Percentiles rank a stretch among this genome's conserved stretches.
phyloP scores from a whole-genome alignment of 2,797 vertebrate genomes.

The Sebastes baramenuke region DNA sequence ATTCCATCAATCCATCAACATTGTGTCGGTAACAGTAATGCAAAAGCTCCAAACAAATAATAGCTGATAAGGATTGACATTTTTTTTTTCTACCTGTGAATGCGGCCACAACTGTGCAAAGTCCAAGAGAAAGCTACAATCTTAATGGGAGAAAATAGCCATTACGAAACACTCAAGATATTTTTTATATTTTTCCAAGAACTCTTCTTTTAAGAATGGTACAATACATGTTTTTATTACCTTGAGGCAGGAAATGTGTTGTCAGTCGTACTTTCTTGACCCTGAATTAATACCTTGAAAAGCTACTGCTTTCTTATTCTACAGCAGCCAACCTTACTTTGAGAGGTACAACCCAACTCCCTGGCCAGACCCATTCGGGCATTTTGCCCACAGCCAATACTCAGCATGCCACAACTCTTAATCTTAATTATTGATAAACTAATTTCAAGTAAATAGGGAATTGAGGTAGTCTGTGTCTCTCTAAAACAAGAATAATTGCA shows the following conservation, averaged over 20 bases:
- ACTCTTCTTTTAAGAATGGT: neutral
- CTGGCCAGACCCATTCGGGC: neutral
- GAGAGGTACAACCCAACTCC: neutral
- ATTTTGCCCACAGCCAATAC: constrained; percentile 13
- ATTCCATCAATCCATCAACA: constrained; percentile 2
- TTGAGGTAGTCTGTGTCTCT: neutral
- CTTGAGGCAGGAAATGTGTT: neutral
- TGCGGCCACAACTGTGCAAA: neutral
- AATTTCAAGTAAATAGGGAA: constrained; percentile 15
- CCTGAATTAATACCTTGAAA: neutral
- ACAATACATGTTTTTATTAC: neutral
- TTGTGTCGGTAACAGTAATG: neutral
- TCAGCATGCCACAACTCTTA: constrained; percentile 8
- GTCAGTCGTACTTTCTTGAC: neutral
- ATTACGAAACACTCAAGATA: neutral
- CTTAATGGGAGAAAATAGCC: neutral
- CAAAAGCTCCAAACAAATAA: constrained; percentile 29
- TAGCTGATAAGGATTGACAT: constrained; percentile 14
- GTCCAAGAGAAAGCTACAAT: neutral
- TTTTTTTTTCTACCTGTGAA: neutral
- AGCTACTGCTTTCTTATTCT: neutral
- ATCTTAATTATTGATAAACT: constrained; percentile 30
- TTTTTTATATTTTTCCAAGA: neutral
- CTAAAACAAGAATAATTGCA: neutral
- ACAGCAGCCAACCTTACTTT: neutral